Base-by-base conservation (phyloP, 2,113 vertebrate species). In the Hypomesus transpacificus region DNA sequence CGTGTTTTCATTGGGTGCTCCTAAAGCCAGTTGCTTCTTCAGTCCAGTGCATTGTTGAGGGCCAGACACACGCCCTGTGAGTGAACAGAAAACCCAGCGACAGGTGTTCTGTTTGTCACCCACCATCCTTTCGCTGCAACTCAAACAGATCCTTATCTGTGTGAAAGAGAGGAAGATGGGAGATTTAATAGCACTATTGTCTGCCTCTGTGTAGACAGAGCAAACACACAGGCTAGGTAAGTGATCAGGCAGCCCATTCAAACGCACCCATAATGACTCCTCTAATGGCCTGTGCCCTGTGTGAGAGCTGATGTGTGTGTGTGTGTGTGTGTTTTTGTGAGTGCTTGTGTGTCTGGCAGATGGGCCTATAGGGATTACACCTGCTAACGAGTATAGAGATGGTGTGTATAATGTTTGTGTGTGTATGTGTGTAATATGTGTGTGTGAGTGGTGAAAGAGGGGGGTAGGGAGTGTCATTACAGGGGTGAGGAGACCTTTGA, bases 331-430 rank as follows among this genome's bases (percentile, higher is more conserved):
- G 56, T 58, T 1, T 58, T 11, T 58, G 56, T 69, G 53, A 66
- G 72, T 28, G 71, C 52, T 53, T 75, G 77, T 76, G 77, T 9
- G 79, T 80, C 81, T 81, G 79, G 83, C 85, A 88, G 88, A 88
- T 89, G 88, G 86, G 74, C 85, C 84, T 79, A 73, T 34, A 14
- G 83, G 84, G 87, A 89, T 89, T 90, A 88, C 76, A 84, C 81
- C 80, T 83, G 78, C 80, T 88, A 85, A 89, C 81, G 80, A 88
- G 80, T 70, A 74, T 83, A 77, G 75, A 21, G 46, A 59, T 58
- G 69, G 72, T 54, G 17, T 68, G 65, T 61, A 6, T 61, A 3
- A 14, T 58, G 56, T 46, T 2, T 46, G 39, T 46, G 39, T 46
- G 39, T 46, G 39, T 46, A 7, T 46, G 39, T 46, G 39, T 46